These are phyloP conservation scores for Drosophila dives DNA, from an alignment of 2,888 invertebrate species.

Conservation along the genomic window DNA sequence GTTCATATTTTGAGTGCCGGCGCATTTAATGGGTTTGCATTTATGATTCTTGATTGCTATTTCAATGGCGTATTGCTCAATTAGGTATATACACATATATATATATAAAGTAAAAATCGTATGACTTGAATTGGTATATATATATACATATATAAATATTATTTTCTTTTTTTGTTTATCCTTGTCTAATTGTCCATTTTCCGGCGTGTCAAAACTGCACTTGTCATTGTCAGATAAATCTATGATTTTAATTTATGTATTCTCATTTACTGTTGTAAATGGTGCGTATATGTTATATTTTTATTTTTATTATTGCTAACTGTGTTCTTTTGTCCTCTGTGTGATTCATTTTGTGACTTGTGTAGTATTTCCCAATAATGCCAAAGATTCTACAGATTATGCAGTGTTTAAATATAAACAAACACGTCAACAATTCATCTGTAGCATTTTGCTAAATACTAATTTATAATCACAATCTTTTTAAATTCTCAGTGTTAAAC, in stretches of 20 bases:
- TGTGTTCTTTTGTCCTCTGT: constrained; percentile 6
- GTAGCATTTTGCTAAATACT: background rate
- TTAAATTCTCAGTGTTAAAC: background rate
- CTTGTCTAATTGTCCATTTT: constrained; percentile 15
- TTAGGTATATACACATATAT: background rate
- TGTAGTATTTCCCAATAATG: constrained; percentile 10
- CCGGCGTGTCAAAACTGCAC: constrained; percentile 1
- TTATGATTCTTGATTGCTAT: constrained; percentile 37
- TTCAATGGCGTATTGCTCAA: constrained; percentile 25
- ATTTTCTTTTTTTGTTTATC: constrained; percentile 4
- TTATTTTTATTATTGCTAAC: background rate
- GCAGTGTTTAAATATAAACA: constrained; percentile 9
- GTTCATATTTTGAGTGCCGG: constrained; percentile 46
- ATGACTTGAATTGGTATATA: background rate
- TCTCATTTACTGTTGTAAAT: background rate
- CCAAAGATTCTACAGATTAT: background rate
- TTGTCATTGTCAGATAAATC: background rate
- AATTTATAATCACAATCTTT: background rate
- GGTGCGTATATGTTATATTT: background rate
- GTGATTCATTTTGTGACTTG: constrained; percentile 22
- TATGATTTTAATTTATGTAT: background rate
- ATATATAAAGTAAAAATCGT: background rate
- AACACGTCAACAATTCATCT: constrained; percentile 4
- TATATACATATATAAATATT: background rate
- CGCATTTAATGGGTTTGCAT: constrained; percentile 57